phyloP scores from a whole-genome alignment of 2,888 invertebrate genomes.

The Tetragnatha montana region DNA sequence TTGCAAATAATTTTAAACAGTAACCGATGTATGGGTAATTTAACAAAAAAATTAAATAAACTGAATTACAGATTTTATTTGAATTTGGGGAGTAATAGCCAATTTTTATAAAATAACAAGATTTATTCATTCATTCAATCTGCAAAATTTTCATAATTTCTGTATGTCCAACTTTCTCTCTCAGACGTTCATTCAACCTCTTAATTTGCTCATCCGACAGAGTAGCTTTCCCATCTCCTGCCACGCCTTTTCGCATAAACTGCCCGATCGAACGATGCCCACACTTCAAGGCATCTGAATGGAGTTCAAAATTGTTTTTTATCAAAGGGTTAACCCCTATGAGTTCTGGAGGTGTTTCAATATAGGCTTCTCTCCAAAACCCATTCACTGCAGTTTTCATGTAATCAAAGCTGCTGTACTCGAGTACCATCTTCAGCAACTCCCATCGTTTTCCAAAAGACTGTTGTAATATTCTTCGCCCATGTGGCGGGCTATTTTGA shows the following conservation, averaged over 20 bases:
- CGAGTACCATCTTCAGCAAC: conserved; percentile 27
- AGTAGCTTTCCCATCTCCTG: conserved; percentile 76
- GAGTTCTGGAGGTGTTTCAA: not conserved
- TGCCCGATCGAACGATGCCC: conserved; percentile 31
- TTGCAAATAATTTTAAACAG: too few relatives aligned
- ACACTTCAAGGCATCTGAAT: not conserved
- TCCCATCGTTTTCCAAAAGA: conserved; percentile 28
- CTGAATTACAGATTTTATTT: too few relatives aligned
- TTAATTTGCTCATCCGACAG: conserved; percentile 39
- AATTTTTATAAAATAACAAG: too few relatives aligned
- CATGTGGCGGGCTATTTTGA: conserved; percentile 72
- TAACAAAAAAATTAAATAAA: too few relatives aligned
- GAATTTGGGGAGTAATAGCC: too few relatives aligned
- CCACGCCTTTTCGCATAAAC: conserved; percentile 74
- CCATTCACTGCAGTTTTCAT: conserved; percentile 49
- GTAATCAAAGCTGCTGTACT: conserved; percentile 58
- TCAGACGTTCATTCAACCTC: conserved; percentile 27
- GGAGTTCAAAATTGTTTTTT: not conserved
- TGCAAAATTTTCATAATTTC: conserved; percentile 56
- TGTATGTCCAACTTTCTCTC: conserved; percentile 44
- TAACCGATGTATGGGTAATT: too few relatives aligned
- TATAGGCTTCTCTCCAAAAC: conserved; percentile 8
- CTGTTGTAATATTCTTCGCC: conserved; percentile 39
- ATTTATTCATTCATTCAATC: not conserved
- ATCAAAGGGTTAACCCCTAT: not conserved